Evolutionary conservation across 2,113 vertebrate genomes (phyloP), one percentile per base, ranked within the genome.

Genomic region (Gymnogyps californianus): DNA sequence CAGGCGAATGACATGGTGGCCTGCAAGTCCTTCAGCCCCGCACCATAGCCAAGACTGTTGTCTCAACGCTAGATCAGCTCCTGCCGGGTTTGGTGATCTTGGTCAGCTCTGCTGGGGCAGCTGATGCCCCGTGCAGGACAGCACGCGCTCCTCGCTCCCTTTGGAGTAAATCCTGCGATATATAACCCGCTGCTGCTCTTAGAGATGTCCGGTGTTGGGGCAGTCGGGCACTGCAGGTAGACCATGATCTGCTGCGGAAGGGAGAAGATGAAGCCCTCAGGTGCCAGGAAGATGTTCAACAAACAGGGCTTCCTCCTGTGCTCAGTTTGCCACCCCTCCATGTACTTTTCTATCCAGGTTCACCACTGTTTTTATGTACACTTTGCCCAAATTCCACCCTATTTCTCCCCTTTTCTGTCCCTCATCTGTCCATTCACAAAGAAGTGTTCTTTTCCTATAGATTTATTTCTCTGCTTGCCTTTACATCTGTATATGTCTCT

Each of bases 1-100:
- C 42, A 18, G 49, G 15, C 0, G 1, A 34, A 12, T 4, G 36
- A 22, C 24, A 2, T 0, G 11, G 38, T 38, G 49, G 46, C 16
- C n/a, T 9, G 16, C 16, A 4, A 16, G 62, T 16, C 47, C 24
- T 17, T 36, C 49, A 25, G 21, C 28, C 40, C n/a, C 10, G 8
- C 40, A 7, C 38, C 42, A 3, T 3, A 17, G 10, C 38, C 44
- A 21, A 11, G 36, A 1, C 16, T 6, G 7, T 2, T 11, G 20
- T 2, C 9, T 5, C 44, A 31, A 7, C 21, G 13, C 42, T 2
- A 3, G 26, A 5, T 8, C n/a, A 36, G 42, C 62, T 21, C 25
- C 32, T 18, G 32, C 34, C 2, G 1, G 7, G 14, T 22, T 9
- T n/a, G 34, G 20, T 14, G 76, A 15, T 2, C 13, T 16, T 10